Conservation (phyloP, 37 sponge, comb jelly and placozoan species). For the Ephydatia muelleri region DNA sequence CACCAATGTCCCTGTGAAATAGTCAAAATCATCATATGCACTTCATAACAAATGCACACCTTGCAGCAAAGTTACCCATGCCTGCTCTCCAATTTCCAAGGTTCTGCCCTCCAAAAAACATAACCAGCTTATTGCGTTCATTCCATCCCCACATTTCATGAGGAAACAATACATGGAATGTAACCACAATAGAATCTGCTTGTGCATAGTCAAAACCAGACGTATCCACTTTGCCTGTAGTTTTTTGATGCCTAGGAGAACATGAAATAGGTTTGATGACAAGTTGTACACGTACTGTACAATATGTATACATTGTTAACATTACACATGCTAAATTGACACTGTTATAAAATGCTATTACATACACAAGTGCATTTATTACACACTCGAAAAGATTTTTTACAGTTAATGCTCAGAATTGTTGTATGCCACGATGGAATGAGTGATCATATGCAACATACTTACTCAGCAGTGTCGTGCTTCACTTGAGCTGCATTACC, state of each 20-base stretch:
- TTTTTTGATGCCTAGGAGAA: neutral
- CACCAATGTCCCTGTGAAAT: conserved; percentile 21
- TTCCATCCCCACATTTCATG: conserved; percentile 28
- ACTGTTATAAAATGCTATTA: too few relatives aligned
- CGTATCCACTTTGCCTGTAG: neutral
- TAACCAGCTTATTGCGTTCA: neutral
- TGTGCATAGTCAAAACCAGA: conserved; percentile 2
- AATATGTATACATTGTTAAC: too few relatives aligned
- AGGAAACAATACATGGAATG: conserved; percentile 41
- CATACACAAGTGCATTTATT: too few relatives aligned
- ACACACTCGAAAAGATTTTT: too few relatives aligned
- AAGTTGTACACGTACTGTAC: too few relatives aligned
- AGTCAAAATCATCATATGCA: neutral
- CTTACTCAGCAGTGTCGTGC: neutral
- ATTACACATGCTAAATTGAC: too few relatives aligned
- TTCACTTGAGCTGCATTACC: neutral
- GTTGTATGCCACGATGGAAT: too few relatives aligned
- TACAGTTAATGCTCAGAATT: too few relatives aligned
- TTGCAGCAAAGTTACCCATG: conserved; percentile 4
- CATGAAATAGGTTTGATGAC: too few relatives aligned
- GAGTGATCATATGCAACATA: too few relatives aligned
- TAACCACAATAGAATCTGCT: conserved; percentile 3
- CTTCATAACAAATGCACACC: neutral
- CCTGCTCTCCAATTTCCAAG: conserved; percentile 34
- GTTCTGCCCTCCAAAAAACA: conserved; percentile 26